A percentile compares a stretch with the other conserved stretches of the same genome.
Conservation (phyloP, 2,797 vertebrate genomes). For the Enteromius trimaculatus region DNA sequence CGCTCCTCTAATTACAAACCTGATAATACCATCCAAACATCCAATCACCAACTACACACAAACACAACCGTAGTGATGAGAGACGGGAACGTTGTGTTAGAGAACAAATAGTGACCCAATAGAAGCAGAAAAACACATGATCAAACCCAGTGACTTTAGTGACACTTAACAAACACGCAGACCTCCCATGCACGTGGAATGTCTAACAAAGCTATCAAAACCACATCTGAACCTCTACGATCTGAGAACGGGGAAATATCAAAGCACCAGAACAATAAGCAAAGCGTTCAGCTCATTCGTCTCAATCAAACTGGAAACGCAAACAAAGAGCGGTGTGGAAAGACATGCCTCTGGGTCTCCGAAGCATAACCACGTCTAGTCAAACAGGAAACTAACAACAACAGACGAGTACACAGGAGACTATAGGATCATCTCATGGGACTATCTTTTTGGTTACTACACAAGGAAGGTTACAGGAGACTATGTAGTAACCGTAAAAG, state of each 20-base stretch:
- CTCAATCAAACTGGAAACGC: slow-evolving; percentile 21
- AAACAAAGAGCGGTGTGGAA: slow-evolving; percentile 18
- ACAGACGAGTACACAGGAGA: neutral
- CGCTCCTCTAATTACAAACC: neutral
- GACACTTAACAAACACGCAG: slow-evolving; percentile 38
- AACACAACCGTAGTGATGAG: slow-evolving; percentile 6
- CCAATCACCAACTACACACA: slow-evolving; percentile 20
- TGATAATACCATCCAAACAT: slow-evolving; percentile 15
- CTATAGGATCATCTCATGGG: neutral
- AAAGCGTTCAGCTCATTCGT: slow-evolving; percentile 23
- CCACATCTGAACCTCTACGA: slow-evolving; percentile 37
- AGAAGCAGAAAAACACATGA: slow-evolving; percentile 1
- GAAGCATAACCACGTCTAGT: neutral
- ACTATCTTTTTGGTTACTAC: neutral
- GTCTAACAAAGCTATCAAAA: slow-evolving; percentile 11
- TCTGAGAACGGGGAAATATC: slow-evolving; percentile 14
- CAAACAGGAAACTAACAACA: slow-evolving; percentile 23
- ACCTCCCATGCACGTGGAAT: slow-evolving; percentile 43
- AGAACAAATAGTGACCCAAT: slow-evolving; percentile 15
- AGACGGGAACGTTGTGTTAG: slow-evolving; percentile 18
- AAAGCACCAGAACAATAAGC: slow-evolving; percentile 37
- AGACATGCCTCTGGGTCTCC: slow-evolving; percentile 1
- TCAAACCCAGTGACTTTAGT: slow-evolving; percentile 4
- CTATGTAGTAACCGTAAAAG: neutral
- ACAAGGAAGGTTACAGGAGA: neutral